These are phyloP conservation scores for Stenichneumon culpator DNA, from an alignment of 2,888 invertebrate genomes.

Conservation along the genomic window DNA sequence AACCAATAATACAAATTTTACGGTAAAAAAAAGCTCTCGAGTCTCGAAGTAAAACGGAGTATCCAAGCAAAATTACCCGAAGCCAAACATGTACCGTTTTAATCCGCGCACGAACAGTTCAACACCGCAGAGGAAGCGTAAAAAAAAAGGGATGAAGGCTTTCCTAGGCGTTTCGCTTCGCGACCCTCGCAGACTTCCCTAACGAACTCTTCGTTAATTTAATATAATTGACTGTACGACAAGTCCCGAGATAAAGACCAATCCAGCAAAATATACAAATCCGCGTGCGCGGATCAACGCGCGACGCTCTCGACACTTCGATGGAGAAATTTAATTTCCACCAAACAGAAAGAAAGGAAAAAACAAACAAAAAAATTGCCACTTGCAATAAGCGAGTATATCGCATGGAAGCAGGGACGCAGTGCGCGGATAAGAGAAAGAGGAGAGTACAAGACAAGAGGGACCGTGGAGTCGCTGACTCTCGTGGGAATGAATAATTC, in stretches of 20 bases:
- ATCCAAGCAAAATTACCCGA: neutral
- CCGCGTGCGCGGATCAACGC: neutral
- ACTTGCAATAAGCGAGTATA: constrained; percentile 10
- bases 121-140: neutral
- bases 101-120: neutral
- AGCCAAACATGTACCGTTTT: neutral
- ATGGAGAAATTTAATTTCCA: neutral
- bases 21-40: neutral
- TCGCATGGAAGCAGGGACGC: neutral
- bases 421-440: constrained; percentile 49
- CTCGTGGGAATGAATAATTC: constrained; percentile 81
- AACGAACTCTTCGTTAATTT: constrained; percentile 16
- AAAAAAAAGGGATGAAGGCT: constrained; percentile 13
- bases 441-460: constrained; percentile 63
- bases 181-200: neutral
- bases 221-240: constrained; percentile 8
- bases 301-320: neutral
- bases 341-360: neutral
- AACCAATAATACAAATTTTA: no score
- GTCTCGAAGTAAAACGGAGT: neutral
- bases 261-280: neutral
- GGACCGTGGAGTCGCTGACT: constrained; percentile 71
- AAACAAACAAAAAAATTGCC: neutral
- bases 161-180: neutral
- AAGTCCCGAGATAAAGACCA: neutral